phyloP scores from a whole-genome alignment of 2,797 vertebrate species.

The Urosaurus nigricauda region DNA sequence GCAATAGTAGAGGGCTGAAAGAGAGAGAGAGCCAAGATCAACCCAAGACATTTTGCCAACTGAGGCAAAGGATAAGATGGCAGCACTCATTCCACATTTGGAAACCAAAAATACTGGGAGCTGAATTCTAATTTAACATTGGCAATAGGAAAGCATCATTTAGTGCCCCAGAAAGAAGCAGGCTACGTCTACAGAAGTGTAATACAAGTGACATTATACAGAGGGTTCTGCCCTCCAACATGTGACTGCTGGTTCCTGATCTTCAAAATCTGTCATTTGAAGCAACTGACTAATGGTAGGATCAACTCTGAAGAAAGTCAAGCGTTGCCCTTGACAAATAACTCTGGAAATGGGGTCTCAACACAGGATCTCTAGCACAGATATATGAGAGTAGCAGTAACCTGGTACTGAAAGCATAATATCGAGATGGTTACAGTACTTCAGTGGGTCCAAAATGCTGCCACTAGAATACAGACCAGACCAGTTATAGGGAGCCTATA shows the following conservation, averaged over 20 bases:
- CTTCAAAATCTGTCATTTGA: neutral
- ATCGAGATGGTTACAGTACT: no score
- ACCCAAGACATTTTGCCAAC: no score
- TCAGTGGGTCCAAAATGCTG: no score
- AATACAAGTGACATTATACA: no score
- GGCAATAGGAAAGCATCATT: neutral
- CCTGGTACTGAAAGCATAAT: neutral
- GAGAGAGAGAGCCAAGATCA: neutral
- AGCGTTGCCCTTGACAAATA: neutral
- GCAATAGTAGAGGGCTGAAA: neutral
- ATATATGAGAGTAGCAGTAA: neutral
- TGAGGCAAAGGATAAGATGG: neutral
- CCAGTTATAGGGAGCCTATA: no score
- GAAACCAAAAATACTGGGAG: neutral
- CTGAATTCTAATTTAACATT: neutral
- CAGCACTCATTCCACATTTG: neutral
- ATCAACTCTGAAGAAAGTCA: neutral
- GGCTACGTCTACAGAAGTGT: no score
- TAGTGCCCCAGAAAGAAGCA: neutral
- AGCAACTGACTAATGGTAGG: neutral
- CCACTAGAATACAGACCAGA: no score
- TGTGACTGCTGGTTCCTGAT: neutral
- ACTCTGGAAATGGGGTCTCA: neutral
- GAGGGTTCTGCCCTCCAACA: no score
- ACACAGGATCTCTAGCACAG: neutral